Evolutionary conservation across 2,797 vertebrate genomes (phyloP), one percentile per base, ranked within the genome.

Genomic region (Danio tinwini): DNA sequence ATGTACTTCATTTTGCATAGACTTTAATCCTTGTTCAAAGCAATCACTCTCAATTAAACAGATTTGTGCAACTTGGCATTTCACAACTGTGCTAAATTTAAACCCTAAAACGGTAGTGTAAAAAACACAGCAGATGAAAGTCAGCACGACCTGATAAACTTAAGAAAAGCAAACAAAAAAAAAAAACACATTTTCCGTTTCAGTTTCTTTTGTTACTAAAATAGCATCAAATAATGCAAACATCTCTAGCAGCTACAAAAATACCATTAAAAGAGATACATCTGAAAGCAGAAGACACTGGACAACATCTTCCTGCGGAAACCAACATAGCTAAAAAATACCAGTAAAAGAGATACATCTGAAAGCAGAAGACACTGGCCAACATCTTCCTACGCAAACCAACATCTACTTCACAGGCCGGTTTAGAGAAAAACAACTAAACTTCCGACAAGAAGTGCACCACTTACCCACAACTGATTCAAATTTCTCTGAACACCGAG

Each of bases 401-500:
- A 29, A 14, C 19, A 10, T 67, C 10, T 19, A 68, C 42, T 13
- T 58, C 37, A 4, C 42, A 47, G 14, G 21, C 16, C 16, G 11
- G 58, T 44, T 67, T 10, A 58, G 6, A 68, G 42, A 77, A 21
- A n/a, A 62, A 29, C 17, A 19, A 8, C 76, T 52, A 6, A 70
- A 40, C 44, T 50, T 39, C 56, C 61, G 5, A 39, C 6, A 61
- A 78, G 37, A 62, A 50, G 9, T 7, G 56, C n/a, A 40, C 21
- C 21, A 11, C 45, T 42, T 21, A 29, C 12, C n/a, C 76, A 70
- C 56, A 53, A 53, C 45, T 40, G 13, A 78, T 42, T 65, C 19
- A 45, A 65, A 67, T 45, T 67, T 78, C 65, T 78, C 29, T 6
- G 56, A 78, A 78, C 16, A 39, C 39, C 37, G 17, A 5, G 0